These are phyloP conservation scores for Oostethus manadensis DNA, from an alignment of 2,113 vertebrate genomes.

Conservation along the genomic window DNA sequence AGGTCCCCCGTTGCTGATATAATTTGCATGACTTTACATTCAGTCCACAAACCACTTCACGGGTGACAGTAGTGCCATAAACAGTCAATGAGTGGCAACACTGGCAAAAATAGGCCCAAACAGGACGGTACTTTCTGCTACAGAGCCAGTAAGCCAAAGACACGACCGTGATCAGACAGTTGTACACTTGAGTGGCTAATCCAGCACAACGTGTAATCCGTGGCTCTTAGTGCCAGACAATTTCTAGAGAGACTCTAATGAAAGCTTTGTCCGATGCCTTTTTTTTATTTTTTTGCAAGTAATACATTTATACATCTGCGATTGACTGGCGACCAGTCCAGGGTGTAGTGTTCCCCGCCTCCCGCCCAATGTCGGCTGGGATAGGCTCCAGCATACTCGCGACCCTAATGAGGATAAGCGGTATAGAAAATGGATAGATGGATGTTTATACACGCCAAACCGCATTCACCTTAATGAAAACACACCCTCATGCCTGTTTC, in stretches of 20 bases:
- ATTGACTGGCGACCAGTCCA: too few species aligned
- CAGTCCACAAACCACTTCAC: slow-evolving; percentile 1
- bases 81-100: slow-evolving; percentile 18
- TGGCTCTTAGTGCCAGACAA: slow-evolving; percentile 6
- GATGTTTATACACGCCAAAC: too few species aligned
- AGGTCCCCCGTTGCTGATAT: background rate
- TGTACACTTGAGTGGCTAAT: slow-evolving; percentile 13
- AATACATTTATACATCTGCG: too few species aligned
- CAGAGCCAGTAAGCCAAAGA: background rate
- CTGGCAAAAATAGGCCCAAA: slow-evolving; percentile 16
- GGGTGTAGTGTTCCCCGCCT: too few species aligned
- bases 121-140: background rate
- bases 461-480: too few species aligned
- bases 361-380: too few species aligned
- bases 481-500: too few species aligned
- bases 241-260: slow-evolving; percentile 32
- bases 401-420: too few species aligned
- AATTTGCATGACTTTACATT: slow-evolving; percentile 38
- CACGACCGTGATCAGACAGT: slow-evolving; percentile 2
- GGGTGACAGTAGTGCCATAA: slow-evolving; percentile 4
- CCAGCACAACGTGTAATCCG: slow-evolving; percentile 16
- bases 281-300: too few species aligned
- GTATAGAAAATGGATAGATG: too few species aligned
- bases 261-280: too few species aligned
- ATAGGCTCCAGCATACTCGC: too few species aligned